Percentiles rank a stretch among this genome's conserved stretches.
Evolutionary conservation across 2,888 invertebrate genomes (phyloP).

Genomic region (Melanargia galathea): DNA sequence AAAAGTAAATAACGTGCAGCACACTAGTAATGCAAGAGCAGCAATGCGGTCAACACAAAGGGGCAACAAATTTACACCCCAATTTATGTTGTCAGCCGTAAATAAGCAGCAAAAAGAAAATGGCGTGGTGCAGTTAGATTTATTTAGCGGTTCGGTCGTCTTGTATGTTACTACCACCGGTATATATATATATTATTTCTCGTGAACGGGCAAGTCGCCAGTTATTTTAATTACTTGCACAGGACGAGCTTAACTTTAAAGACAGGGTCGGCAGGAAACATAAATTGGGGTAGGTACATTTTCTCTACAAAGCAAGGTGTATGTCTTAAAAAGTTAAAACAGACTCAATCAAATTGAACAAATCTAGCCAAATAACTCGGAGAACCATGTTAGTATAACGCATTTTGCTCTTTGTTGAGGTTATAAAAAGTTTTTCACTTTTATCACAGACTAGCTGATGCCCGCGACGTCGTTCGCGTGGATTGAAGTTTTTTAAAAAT

Average conservation of each 20-base stretch:
- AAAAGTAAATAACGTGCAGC: conserved; percentile 18
- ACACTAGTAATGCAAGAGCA: conserved; percentile 15
- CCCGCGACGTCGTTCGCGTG: no score
- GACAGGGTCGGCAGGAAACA: neutral
- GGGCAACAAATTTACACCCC: conserved; percentile 42
- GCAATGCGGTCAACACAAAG: conserved; percentile 30
- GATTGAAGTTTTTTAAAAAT: no score
- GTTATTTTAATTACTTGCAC: conserved; percentile 40
- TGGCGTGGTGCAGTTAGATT: conserved; percentile 41
- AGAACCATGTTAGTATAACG: no score
- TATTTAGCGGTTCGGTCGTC: conserved; percentile 40
- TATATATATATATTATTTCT: conserved; percentile 32
- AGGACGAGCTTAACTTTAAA: neutral
- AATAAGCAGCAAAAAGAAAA: conserved; percentile 43
- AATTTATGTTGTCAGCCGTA: conserved; percentile 44
- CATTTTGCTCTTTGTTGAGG: no score
- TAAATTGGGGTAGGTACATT: neutral
- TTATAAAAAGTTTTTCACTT: no score
- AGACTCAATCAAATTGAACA: no score
- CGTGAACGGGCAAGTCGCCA: conserved; percentile 37
- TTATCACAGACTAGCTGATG: no score
- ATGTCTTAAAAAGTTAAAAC: no score
- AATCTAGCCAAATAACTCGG: no score
- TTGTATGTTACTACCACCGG: conserved; percentile 30
- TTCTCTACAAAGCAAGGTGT: no score